Percentiles rank a stretch among this genome's conserved stretches.
These are phyloP conservation scores for Notarius quadriscutis DNA, from an alignment of 2,113 vertebrate species.

Conservation along the genomic window DNA sequence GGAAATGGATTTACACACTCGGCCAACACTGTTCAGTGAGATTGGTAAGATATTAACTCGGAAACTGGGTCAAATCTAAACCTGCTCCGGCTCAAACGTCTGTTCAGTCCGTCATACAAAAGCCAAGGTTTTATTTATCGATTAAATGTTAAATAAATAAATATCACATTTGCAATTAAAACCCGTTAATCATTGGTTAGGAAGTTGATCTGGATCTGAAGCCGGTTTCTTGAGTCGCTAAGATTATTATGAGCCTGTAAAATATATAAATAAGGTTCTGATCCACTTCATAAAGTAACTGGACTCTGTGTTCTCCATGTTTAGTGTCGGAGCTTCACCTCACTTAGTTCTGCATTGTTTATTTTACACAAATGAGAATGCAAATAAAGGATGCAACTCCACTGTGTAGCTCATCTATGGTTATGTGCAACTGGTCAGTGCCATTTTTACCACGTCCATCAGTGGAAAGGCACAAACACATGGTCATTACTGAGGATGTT, in stretches of 20 bases:
- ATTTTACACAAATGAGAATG: not conserved
- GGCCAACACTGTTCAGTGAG: conserved; percentile 51
- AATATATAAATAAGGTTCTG: not conserved
- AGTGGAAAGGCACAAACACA: not conserved
- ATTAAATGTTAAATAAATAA: not conserved
- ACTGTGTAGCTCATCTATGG: not conserved
- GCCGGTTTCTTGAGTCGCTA: not conserved
- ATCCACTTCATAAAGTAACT: not conserved
- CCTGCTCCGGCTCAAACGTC: not conserved
- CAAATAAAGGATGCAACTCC: not conserved
- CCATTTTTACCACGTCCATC: not conserved
- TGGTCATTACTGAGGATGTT: not conserved
- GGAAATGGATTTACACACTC: conserved; percentile 49
- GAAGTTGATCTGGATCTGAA: not conserved
- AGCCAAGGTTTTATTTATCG: not conserved
- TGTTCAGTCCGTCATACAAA: not conserved
- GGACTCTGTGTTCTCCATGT: not conserved
- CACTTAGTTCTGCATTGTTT: not conserved
- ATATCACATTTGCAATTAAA: not conserved
- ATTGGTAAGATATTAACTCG: conserved; percentile 45
- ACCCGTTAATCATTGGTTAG: not conserved
- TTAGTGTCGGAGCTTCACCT: not conserved
- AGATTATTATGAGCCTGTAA: not conserved
- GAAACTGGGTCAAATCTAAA: not conserved
- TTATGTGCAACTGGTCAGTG: not conserved